Conservation (phyloP, 2,797 vertebrate species). For the Anas flavirostris region DNA sequence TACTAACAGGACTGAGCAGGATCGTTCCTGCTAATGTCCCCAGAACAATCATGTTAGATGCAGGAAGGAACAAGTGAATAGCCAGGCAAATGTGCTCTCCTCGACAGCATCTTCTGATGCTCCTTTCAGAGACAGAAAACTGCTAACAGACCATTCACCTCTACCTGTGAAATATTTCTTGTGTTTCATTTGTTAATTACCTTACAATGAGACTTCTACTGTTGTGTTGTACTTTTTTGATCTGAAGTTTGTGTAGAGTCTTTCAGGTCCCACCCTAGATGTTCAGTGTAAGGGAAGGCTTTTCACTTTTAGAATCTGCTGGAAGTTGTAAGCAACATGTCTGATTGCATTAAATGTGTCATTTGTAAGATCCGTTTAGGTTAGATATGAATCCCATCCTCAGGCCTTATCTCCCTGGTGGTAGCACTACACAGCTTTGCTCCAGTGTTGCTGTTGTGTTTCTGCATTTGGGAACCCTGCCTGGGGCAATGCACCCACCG, state of each 20-base stretch:
- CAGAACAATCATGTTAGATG: neutral
- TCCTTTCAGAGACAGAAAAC: neutral
- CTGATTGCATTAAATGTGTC: neutral
- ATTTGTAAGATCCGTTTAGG: neutral
- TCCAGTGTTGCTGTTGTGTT: neutral
- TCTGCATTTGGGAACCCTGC: neutral
- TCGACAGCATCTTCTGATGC: neutral
- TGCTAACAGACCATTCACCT: neutral
- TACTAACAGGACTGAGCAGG: rapidly evolving
- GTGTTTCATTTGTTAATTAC: neutral
- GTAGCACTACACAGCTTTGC: neutral
- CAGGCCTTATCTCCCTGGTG: neutral
- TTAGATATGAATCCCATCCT: neutral
- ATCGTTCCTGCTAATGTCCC: neutral
- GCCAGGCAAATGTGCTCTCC: neutral
- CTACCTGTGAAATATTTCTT: neutral
- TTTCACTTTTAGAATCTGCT: neutral
- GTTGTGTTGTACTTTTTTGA: neutral
- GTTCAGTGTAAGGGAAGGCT: neutral
- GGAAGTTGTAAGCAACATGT: neutral
- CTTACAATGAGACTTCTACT: neutral
- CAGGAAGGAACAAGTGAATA: neutral
- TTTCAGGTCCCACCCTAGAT: neutral
- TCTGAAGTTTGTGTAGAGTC: neutral
- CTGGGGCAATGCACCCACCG: rapidly evolving